Evolutionary conservation across 2,888 invertebrate species (phyloP).

Genomic region (Cantharis rufa): DNA sequence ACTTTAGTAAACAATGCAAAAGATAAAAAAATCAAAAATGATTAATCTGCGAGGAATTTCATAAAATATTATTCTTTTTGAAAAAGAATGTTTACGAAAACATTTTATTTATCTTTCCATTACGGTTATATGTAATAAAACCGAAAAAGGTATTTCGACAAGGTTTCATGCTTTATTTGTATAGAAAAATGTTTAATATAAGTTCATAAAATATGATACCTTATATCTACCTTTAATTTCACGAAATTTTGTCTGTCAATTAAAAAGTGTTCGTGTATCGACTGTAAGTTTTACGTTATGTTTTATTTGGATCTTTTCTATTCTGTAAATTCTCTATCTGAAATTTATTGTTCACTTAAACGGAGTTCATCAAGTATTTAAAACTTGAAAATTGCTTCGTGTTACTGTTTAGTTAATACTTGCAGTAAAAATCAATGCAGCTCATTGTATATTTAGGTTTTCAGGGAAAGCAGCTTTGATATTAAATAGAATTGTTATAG

Average conservation of each 20-base stretch:
- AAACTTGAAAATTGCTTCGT: neutral
- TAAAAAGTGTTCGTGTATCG: neutral
- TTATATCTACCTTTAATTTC: neutral
- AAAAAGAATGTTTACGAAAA: neutral
- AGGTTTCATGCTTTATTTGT: neutral
- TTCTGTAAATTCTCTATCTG: neutral
- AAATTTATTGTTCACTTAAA: neutral
- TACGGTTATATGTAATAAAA: neutral
- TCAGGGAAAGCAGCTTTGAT: conserved; percentile 27
- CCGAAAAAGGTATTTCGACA: neutral
- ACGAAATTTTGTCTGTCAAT: neutral
- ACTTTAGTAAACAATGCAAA: neutral
- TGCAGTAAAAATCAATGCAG: conserved; percentile 28
- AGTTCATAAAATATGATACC: neutral
- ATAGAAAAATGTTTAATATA: neutral
- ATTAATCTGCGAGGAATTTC: neutral
- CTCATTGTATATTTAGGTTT: conserved; percentile 25
- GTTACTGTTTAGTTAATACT: conserved; percentile 22
- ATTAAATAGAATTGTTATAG: conserved; percentile 8
- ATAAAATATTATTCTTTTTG: neutral
- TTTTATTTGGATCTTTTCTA: neutral
- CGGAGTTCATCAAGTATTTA: neutral
- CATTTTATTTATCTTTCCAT: neutral
- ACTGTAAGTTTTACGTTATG: neutral
- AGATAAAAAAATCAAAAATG: neutral